phyloP scores from a whole-genome alignment of 2,113 vertebrate genomes.

The Gadus chalcogrammus region DNA sequence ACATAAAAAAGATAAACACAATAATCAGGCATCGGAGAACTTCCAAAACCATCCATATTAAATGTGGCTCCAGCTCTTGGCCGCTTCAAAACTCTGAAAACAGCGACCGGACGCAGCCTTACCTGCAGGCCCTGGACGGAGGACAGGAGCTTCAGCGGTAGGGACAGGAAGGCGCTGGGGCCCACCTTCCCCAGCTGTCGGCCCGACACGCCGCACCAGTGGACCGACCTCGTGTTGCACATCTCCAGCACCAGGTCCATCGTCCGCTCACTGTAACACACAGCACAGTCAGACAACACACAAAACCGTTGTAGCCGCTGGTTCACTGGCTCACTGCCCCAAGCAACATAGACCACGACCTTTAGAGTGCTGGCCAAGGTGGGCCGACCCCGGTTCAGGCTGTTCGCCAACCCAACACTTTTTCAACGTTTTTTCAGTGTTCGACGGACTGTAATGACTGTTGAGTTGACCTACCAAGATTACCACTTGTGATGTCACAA shows the following conservation, averaged over 20 bases:
- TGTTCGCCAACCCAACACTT: no score
- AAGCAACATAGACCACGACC: no score
- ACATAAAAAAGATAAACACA: neutral
- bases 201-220: constrained; percentile 96
- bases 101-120: constrained; percentile 12
- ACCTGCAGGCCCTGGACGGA: constrained; percentile 96
- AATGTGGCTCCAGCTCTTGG: neutral
- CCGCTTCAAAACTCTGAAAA: neutral
- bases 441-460: no score
- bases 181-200: constrained; percentile 91
- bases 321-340: neutral
- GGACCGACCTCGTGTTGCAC: constrained; percentile 91
- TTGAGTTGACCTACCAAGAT: no score
- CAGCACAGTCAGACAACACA: neutral
- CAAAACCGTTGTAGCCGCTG: neutral
- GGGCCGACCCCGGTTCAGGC: no score
- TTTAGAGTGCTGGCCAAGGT: no score
- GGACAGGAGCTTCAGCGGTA: constrained; percentile 86
- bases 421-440: no score
- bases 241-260: constrained; percentile 98
- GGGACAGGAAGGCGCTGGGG: constrained; percentile 85
- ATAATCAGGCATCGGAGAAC: neutral
- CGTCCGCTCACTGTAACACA: constrained; percentile 85
- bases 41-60: neutral
- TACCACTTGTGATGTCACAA: no score